Evolutionary conservation across 2,797 vertebrate species (phyloP).

Genomic region (Micrastur ruficollis): DNA sequence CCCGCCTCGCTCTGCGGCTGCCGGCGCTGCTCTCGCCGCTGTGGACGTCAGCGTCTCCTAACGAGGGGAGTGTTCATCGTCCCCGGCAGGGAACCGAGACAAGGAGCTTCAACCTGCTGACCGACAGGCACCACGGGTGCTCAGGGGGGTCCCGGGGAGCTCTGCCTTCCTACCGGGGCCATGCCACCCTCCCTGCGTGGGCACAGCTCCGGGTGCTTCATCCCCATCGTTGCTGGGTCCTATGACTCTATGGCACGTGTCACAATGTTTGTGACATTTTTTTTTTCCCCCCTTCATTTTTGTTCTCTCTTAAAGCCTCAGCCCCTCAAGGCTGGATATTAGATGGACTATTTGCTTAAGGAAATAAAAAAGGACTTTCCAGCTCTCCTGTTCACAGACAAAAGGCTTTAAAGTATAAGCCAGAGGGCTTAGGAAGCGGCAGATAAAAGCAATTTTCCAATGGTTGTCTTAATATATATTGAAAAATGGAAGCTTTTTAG

Average conservation of each 20-base stretch:
- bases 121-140: rapidly evolving
- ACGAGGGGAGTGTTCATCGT: rapidly evolving
- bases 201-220: background rate
- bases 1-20: background rate
- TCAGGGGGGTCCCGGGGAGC: rapidly evolving
- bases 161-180: background rate
- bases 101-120: background rate
- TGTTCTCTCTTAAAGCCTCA: background rate
- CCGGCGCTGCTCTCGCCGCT: rapidly evolving
- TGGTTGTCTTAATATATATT: slow-evolving; percentile 10
- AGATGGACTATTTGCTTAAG: slow-evolving; percentile 39
- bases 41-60: rapidly evolving
- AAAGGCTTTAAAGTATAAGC: slow-evolving; percentile 33
- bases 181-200: background rate
- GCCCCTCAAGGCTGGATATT: background rate
- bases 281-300: background rate
- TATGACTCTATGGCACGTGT: background rate
- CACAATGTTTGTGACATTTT: background rate
- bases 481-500: background rate
- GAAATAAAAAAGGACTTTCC: slow-evolving; percentile 38
- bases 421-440: background rate
- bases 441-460: slow-evolving; percentile 36
- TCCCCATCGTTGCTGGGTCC: background rate
- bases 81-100: rapidly evolving
- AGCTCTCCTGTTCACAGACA: slow-evolving; percentile 19